These are phyloP conservation scores for Enteromius fasciolatus DNA, from an alignment of 2,797 vertebrate species.

Conservation along the genomic window DNA sequence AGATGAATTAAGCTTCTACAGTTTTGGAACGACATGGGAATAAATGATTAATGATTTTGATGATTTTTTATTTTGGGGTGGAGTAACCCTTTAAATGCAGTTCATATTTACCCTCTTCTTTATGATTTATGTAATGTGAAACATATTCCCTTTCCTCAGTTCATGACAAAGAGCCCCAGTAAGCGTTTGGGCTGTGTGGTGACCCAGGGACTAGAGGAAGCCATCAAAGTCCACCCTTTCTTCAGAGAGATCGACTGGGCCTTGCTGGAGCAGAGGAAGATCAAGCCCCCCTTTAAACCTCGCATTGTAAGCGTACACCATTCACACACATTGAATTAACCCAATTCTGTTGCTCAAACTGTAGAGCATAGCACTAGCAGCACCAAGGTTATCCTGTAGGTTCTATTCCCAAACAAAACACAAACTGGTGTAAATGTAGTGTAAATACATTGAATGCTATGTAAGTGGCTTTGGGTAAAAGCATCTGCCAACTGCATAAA, in stretches of 20 bases:
- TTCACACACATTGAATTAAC: slow-evolving; percentile 12
- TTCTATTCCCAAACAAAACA: not conserved
- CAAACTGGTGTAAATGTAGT: not conserved
- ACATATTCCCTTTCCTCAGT: slow-evolving; percentile 73
- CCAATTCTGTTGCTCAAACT: not conserved
- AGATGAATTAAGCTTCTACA: too few relatives aligned
- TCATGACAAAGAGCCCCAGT: slow-evolving; percentile 98
- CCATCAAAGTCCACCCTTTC: slow-evolving; percentile 95
- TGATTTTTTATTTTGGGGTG: not conserved
- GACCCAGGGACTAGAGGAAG: slow-evolving; percentile 90
- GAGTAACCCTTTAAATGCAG: not conserved
- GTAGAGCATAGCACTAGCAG: not conserved
- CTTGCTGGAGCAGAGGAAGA: slow-evolving; percentile 94
- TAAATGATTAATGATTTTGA: not conserved
- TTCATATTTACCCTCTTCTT: not conserved
- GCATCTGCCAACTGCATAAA: not conserved
- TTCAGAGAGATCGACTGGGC: slow-evolving; percentile 99
- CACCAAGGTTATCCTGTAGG: not conserved
- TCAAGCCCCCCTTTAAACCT: slow-evolving; percentile 98
- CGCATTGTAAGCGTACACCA: slow-evolving; percentile 88
- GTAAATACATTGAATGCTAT: not conserved
- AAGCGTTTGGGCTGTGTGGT: slow-evolving; percentile 96
- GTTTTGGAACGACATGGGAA: too few relatives aligned
- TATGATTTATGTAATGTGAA: not conserved
- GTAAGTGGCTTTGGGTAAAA: not conserved